Conservation (phyloP, 2,113 vertebrate species). For the Hylia prasina region DNA sequence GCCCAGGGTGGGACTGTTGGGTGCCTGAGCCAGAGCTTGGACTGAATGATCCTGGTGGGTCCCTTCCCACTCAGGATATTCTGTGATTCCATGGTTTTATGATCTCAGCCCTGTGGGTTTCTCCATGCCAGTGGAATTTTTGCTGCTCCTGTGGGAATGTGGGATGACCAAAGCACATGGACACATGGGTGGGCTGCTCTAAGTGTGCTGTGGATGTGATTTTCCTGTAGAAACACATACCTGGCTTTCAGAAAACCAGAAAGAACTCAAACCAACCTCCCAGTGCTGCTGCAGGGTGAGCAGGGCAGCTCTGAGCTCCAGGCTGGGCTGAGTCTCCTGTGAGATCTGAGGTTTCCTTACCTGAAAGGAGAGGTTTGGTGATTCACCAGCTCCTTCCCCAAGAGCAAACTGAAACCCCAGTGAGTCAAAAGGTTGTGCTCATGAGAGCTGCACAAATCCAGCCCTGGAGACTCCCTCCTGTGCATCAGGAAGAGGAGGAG, state of each 20-base stretch:
- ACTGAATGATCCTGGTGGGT: fast-evolving
- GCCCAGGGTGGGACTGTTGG: neutral
- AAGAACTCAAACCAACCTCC: fast-evolving
- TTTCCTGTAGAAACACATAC: neutral
- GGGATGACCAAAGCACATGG: neutral
- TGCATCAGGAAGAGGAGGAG: neutral
- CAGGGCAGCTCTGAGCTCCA: neutral
- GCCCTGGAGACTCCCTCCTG: neutral
- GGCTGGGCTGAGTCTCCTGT: neutral
- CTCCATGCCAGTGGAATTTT: neutral
- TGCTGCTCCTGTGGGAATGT: neutral
- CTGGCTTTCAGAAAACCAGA: neutral
- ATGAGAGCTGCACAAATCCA: neutral
- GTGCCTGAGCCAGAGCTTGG: neutral
- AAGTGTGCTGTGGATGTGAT: neutral
- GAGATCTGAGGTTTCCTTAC: neutral
- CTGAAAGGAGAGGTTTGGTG: neutral
- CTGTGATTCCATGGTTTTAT: neutral
- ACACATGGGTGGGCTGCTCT: fast-evolving
- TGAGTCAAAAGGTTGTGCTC: neutral
- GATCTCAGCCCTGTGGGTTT: neutral
- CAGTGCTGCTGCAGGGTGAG: neutral
- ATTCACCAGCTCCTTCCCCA: neutral
- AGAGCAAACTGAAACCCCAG: neutral
- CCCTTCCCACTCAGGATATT: neutral